Percentiles rank a stretch among this genome's conserved stretches.
These are phyloP conservation scores for Alethe diademata DNA, from an alignment of 2,113 vertebrate genomes.

Conservation along the genomic window DNA sequence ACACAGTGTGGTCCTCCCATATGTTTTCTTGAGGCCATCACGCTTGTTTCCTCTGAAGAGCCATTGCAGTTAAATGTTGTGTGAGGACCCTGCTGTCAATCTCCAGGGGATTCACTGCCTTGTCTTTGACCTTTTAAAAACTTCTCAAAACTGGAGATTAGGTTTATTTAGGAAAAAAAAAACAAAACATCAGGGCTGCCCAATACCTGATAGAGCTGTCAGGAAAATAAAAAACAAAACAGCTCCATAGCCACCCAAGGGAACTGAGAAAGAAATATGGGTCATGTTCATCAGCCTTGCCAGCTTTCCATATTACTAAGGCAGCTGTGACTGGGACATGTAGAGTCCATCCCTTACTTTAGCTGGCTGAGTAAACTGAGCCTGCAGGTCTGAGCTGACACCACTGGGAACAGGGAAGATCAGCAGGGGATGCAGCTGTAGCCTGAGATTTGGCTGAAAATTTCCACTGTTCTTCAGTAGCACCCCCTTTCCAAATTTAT, in stretches of 20 bases:
- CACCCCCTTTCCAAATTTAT: background rate
- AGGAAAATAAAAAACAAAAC: background rate
- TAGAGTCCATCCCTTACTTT: background rate
- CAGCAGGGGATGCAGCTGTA: background rate
- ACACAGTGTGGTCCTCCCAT: background rate
- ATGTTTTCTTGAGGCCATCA: background rate
- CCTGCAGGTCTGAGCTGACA: background rate
- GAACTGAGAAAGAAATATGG: background rate
- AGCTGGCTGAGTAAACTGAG: background rate
- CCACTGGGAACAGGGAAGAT: background rate
- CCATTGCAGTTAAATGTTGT: background rate
- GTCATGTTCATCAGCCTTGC: background rate
- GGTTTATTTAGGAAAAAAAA: background rate
- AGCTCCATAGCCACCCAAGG: fast-evolving
- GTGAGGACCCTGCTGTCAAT: fast-evolving
- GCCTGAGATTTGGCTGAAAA: background rate
- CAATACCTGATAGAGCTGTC: background rate
- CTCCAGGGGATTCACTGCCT: background rate
- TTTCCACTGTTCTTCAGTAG: background rate
- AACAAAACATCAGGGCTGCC: background rate
- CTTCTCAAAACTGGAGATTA: background rate
- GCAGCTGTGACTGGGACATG: background rate
- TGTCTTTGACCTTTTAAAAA: background rate
- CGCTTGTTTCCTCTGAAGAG: background rate
- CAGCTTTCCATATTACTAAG: background rate